A percentile compares a stretch with the other conserved stretches of the same genome.
phyloP scores from a whole-genome alignment of 2,888 invertebrate species.

The Heliconius charithonia region DNA sequence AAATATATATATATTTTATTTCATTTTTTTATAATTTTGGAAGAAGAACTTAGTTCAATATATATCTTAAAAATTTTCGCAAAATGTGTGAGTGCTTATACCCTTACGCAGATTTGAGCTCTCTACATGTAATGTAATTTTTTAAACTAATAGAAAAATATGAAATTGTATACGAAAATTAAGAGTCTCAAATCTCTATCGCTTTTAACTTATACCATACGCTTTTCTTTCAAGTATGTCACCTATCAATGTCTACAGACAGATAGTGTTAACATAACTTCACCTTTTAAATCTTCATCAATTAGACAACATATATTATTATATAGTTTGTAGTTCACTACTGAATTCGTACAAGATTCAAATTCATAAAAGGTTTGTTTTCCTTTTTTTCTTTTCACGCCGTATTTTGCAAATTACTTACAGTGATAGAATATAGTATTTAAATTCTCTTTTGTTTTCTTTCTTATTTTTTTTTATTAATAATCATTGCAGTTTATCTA shows the following conservation, averaged over 20 bases:
- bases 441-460: not conserved
- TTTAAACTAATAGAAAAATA: too few species aligned
- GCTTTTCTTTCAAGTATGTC: slow-evolving; percentile 16
- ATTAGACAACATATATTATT: not conserved
- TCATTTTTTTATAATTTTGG: too few species aligned
- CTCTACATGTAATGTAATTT: too few species aligned
- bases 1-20: too few species aligned
- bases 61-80: too few species aligned
- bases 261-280: not conserved
- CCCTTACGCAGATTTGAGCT: too few species aligned
- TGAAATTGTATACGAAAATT: too few species aligned
- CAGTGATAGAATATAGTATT: not conserved
- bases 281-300: slow-evolving; percentile 8
- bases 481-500: not conserved
- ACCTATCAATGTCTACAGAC: slow-evolving; percentile 30
- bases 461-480: not conserved
- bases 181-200: not conserved
- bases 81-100: too few species aligned
- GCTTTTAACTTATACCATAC: slow-evolving; percentile 20
- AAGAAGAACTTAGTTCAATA: too few species aligned
- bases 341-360: not conserved
- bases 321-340: too few species aligned
- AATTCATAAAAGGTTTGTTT: not conserved
- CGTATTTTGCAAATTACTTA: not conserved
- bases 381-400: not conserved